Percentiles rank a stretch among this genome's conserved stretches.
These are phyloP conservation scores for Anarhynchus alexandrinus DNA, from an alignment of 2,113 vertebrate species.

Conservation along the genomic window DNA sequence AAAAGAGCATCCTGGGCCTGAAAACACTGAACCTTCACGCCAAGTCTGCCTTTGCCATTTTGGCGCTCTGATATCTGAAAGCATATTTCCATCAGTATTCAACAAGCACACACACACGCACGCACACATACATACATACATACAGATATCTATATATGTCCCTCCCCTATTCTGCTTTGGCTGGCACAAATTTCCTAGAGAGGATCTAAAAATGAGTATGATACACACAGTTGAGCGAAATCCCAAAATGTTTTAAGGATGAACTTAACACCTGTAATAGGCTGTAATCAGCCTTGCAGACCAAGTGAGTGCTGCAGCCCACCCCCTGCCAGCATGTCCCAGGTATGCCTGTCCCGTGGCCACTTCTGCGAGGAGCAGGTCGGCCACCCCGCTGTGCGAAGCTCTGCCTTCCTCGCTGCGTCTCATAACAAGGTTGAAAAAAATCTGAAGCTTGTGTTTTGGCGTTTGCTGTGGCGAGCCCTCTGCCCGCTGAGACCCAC, in stretches of 20 bases:
- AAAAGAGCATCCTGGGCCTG: background rate
- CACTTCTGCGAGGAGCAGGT: accelerated
- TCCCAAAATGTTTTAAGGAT: background rate
- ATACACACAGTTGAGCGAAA: background rate
- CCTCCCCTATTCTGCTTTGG: background rate
- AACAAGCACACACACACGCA: background rate
- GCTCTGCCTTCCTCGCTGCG: background rate
- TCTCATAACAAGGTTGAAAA: background rate
- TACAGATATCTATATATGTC: background rate
- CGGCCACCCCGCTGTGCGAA: accelerated
- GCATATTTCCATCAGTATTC: background rate
- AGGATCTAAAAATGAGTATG: background rate
- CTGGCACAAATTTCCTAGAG: background rate
- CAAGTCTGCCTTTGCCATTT: background rate
- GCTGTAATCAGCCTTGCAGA: background rate
- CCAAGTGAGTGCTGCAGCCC: background rate
- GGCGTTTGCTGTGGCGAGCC: background rate
- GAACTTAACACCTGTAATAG: background rate
- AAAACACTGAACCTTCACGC: background rate
- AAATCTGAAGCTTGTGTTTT: background rate
- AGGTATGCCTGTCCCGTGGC: background rate
- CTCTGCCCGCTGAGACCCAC: background rate
- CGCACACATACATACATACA: too few relatives aligned
- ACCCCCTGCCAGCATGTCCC: accelerated
- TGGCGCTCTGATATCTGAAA: background rate